Percentiles rank a stretch among this genome's conserved stretches.
These are phyloP conservation scores for Cyprinella venusta DNA, from an alignment of 2,797 vertebrate species.

Conservation along the genomic window DNA sequence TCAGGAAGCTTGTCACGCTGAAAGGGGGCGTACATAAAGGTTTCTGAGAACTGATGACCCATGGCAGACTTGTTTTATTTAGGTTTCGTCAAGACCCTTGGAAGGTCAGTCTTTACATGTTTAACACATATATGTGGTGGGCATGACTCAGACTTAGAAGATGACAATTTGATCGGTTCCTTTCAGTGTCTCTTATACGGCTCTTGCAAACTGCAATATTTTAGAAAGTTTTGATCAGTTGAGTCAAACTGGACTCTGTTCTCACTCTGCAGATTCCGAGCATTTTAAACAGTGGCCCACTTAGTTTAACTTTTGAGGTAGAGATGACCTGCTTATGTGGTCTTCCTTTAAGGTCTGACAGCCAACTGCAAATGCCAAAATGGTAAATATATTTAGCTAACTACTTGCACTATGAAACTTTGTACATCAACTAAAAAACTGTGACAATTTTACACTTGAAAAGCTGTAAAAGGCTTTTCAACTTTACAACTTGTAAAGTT, in stretches of 20 bases:
- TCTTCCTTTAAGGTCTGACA: not conserved
- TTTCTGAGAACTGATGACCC: conserved; percentile 38
- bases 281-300: conserved; percentile 31
- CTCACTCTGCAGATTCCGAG: not conserved
- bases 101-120: not conserved
- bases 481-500: no score
- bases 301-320: conserved; percentile 31
- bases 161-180: not conserved
- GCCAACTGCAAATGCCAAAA: conserved; percentile 6
- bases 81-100: not conserved
- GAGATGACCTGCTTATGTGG: conserved; percentile 23
- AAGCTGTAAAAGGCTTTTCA: not conserved
- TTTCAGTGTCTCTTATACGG: not conserved
- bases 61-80: not conserved
- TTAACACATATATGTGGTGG: not conserved
- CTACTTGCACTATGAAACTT: not conserved
- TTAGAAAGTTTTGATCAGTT: conserved; percentile 5
- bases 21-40: conserved; percentile 22
- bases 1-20: not conserved
- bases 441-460: not conserved
- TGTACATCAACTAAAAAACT: not conserved
- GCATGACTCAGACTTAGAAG: not conserved
- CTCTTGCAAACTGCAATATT: not conserved
- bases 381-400: not conserved
- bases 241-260: conserved; percentile 23